Conservation (phyloP, 2,113 vertebrate genomes). For the Peromyscus leucopus region DNA sequence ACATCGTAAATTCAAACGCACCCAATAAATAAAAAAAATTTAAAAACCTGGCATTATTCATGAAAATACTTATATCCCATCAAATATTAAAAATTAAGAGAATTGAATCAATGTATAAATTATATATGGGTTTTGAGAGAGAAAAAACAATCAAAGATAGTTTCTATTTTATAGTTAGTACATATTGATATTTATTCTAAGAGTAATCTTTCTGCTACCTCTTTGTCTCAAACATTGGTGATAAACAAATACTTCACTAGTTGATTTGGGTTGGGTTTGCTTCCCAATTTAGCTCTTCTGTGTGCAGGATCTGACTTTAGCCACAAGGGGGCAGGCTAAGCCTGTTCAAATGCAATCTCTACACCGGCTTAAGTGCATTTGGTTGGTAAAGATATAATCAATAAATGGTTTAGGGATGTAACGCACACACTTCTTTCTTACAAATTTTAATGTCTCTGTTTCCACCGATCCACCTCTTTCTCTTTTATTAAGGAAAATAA, state of each 20-base stretch:
- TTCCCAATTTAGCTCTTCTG: neutral
- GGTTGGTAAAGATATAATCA: neutral
- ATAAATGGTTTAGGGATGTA: neutral
- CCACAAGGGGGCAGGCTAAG: slow-evolving; percentile 88
- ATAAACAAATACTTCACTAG: neutral
- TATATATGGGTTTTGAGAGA: neutral
- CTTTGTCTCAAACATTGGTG: neutral
- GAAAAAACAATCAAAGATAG: neutral
- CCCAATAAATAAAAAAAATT: neutral
- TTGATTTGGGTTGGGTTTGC: neutral
- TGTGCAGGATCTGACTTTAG: neutral
- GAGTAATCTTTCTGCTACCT: neutral
- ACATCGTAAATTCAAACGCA: neutral
- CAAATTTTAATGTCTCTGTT: neutral
- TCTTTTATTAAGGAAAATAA: neutral
- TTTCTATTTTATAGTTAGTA: neutral
- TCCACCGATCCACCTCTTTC: neutral
- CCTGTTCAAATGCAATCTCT: slow-evolving; percentile 62
- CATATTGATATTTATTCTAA: neutral
- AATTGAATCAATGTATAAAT: neutral
- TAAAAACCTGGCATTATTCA: neutral
- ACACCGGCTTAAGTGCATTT: neutral
- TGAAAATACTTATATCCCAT: neutral
- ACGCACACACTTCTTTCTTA: neutral
- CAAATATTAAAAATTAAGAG: neutral